phyloP scores from a whole-genome alignment of 2,888 invertebrate genomes.

The Lathronympha strigana region DNA sequence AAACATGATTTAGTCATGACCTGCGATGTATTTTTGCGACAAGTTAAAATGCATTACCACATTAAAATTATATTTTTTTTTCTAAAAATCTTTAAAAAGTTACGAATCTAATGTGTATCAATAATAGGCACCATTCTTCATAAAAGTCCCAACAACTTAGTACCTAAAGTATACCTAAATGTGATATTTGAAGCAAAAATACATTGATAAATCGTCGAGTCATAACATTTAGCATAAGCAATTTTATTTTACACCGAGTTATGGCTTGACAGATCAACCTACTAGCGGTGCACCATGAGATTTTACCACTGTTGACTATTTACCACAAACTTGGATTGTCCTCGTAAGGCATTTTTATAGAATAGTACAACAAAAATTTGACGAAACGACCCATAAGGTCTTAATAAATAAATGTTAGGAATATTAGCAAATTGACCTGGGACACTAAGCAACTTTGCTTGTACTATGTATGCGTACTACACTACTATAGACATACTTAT shows the following conservation, averaged over 20 bases:
- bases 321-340: conserved; percentile 1
- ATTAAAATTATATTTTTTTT: not conserved
- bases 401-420: too few species aligned
- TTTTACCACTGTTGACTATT: conserved; percentile 45
- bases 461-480: too few species aligned
- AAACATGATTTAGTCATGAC: conserved; percentile 49
- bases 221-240: conserved; percentile 50
- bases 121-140: conserved; percentile 1
- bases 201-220: conserved; percentile 24
- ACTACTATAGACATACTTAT: too few species aligned
- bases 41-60: not conserved
- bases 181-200: conserved; percentile 35
- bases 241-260: conserved; percentile 66
- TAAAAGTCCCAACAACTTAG: not conserved
- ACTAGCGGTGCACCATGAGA: conserved; percentile 70
- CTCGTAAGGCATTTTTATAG: too few species aligned
- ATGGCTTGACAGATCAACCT: conserved; percentile 81
- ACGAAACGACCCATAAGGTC: too few species aligned
- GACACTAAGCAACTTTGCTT: too few species aligned
- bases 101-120: not conserved
- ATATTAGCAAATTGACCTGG: too few species aligned
- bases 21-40: conserved; percentile 29
- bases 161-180: not conserved
- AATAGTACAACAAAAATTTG: too few species aligned
- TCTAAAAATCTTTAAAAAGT: not conserved